Evolutionary conservation across 2,888 invertebrate genomes (phyloP), one percentile per base, ranked within the genome.

Genomic region (Pristionchus entomophagus): DNA sequence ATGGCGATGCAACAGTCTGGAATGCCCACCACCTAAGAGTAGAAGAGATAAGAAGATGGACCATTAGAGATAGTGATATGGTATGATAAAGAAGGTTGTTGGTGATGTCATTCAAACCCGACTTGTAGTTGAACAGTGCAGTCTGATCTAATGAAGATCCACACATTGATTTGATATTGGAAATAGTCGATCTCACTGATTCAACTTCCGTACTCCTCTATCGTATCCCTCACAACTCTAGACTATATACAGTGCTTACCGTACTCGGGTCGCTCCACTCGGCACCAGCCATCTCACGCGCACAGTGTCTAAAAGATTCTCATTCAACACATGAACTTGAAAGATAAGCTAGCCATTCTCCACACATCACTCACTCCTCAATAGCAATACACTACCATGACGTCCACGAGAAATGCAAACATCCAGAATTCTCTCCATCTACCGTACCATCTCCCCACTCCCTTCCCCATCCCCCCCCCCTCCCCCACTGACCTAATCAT

Each of bases 201-300:
- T 56, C 6, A 2, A 1, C 45, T 77, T 41, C 77, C 45, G 45
- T 45, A 78, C 26, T 14, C 77, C 41, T n/a, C 62, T 62, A 62
- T 17, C 29, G 62, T 32, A 51, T n/a, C n/a, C n/a, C n/a, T n/a
- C n/a, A n/a, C n/a, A n/a, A n/a, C n/a, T n/a, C n/a, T n/a, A n/a
- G n/a, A n/a, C n/a, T n/a, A n/a, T n/a, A n/a, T n/a, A n/a, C n/a
- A n/a, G n/a, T 38, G 19, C 83, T 83, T 32, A 83, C 87, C 88
- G 32, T 86, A 85, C 26, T 81, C 49, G 90, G 89, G 53, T 87
- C 87, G 38, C 88, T 59, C 90, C 90, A 90, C 26, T 82, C 83
- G 59, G 87, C 89, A 17, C 86, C 87, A 8, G 88, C 85, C 90
- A 90, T 90, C 83, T 90, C 90, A 10, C 87, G 87, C 29, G 87